A percentile compares a stretch with the other conserved stretches of the same genome.
Conservation (phyloP, 1,140 invertebrate genomes). For the Argopecten irradians region DNA sequence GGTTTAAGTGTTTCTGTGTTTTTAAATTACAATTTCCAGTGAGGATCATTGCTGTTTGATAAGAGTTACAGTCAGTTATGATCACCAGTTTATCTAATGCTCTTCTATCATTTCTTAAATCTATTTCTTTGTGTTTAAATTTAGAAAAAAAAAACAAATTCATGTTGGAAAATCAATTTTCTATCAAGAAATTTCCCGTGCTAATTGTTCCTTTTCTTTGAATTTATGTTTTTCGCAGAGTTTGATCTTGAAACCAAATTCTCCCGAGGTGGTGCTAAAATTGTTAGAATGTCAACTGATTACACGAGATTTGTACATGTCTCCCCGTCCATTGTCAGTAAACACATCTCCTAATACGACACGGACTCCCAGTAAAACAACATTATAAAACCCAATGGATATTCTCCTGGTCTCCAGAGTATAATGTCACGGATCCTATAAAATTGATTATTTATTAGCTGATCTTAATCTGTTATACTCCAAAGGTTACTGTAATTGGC, state of each 20-base stretch:
- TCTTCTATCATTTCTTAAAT: neutral
- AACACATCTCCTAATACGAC: neutral
- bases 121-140: constrained; percentile 2
- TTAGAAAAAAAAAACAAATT: constrained; percentile 12
- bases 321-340: neutral
- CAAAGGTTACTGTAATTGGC: constrained; percentile 3
- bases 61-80: constrained; percentile 2
- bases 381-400: neutral
- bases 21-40: constrained; percentile 18
- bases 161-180: constrained; percentile 18
- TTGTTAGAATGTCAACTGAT: constrained; percentile 11
- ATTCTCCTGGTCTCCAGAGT: neutral
- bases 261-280: constrained; percentile 20
- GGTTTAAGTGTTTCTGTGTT: constrained; percentile 5
- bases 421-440: neutral
- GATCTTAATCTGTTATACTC: constrained; percentile 9
- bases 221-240: constrained; percentile 17
- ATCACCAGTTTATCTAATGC: neutral
- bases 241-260: neutral
- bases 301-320: constrained; percentile 21
- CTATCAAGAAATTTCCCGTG: neutral
- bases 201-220: constrained; percentile 16
- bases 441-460: constrained; percentile 24
- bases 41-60: neutral
- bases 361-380: neutral